These are phyloP conservation scores for Caenorhabditis latens DNA, from an alignment of 1,140 invertebrate species.

Conservation along the genomic window DNA sequence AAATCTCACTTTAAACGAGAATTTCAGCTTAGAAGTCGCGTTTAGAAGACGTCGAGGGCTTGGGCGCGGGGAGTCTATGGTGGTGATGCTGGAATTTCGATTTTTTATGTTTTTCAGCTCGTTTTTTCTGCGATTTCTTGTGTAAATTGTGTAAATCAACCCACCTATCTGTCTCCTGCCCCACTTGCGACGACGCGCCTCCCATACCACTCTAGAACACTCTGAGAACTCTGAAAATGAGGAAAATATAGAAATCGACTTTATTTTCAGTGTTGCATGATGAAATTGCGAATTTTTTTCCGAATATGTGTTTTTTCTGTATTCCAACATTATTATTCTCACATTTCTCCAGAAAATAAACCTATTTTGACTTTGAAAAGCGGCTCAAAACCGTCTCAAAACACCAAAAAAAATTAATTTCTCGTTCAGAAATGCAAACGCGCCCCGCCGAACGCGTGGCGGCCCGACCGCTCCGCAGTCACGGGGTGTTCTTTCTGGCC, in stretches of 20 bases:
- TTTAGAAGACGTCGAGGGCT: not conserved
- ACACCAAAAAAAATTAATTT: not conserved
- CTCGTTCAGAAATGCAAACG: not conserved
- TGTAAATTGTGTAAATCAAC: not conserved
- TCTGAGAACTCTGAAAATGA: too few species aligned
- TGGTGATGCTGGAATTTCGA: not conserved
- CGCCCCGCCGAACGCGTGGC: conserved; percentile 27
- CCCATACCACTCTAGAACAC: not conserved
- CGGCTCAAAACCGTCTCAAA: not conserved
- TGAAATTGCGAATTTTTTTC: too few species aligned
- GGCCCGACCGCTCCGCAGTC: conserved; percentile 27
- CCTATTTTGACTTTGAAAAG: not conserved
- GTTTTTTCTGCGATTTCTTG: not conserved
- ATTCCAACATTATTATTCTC: too few species aligned
- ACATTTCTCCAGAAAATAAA: too few species aligned
- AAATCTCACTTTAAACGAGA: conserved; percentile 10
- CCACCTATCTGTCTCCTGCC: not conserved
- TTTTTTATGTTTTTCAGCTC: not conserved
- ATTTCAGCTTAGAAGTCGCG: not conserved
- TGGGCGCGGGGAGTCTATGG: not conserved
- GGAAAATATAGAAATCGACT: too few species aligned
- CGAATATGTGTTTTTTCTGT: too few species aligned
- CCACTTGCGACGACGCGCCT: not conserved
- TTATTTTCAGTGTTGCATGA: too few species aligned
- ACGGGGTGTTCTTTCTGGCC: conserved; percentile 28